Evolutionary conservation across 2,113 vertebrate genomes (phyloP), one percentile per base, ranked within the genome.

Genomic region (Alaudala cheleensis): DNA sequence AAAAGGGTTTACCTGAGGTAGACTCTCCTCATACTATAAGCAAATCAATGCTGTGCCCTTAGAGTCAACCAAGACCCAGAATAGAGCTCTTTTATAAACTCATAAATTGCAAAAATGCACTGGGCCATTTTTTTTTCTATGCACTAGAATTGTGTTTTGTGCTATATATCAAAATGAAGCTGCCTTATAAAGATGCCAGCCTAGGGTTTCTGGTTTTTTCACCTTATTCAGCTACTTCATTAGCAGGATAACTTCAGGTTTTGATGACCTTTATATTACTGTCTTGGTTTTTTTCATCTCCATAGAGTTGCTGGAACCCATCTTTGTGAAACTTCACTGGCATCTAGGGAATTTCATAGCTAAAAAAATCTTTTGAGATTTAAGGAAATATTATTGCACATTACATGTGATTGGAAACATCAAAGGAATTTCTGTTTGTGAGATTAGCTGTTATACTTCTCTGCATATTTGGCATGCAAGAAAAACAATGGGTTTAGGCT

Each of bases 1-100:
- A 86, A 25, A 65, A 81, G 44, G 40, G 14, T 90, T 92, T 94
- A 96, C 81, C 69, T 51, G 57, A 94, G 49, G 82, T 54, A 12
- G 47, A 40, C 25, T 86, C 28, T 88, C 10, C 37, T 69, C 34
- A 49, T 70, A 33, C 62, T 72, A 16, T 87, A 62, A 93, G 39
- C 49, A 94, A 96, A 96, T 90, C 91, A 90, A 39, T 93, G 49
- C 14, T 74, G 33, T 81, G 60, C 31, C 77, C 65, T 91, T 78
- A 54, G 77, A 93, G 31, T 85, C 73, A 90, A 91, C 28, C 31
- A 80, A 90, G 74, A 61, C 62, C 25, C 73, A 73, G 44, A 85
- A 88, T 45, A n/a, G 45, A 91, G 66, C 29, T 86, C 61, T 90
- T 96, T 84, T 67, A 91, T 74, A 70, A 93, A 95, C 56, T 74